Conservation (phyloP, 2,888 invertebrate genomes). For the Chrysina gloriosa region DNA sequence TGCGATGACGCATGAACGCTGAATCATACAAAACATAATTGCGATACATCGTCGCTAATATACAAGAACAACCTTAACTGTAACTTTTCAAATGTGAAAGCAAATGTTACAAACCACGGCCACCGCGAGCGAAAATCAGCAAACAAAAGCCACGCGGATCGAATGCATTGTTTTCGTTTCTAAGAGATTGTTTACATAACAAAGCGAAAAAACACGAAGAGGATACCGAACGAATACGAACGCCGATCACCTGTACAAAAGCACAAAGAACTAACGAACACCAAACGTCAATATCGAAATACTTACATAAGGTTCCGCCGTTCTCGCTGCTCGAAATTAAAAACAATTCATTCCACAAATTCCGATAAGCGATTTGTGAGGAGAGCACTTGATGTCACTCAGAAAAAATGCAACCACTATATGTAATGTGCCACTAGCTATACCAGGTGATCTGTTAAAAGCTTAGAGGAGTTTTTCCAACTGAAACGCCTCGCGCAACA, state of each 20-base stretch:
- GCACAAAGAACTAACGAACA: slow-evolving; percentile 42
- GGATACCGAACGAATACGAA: slow-evolving; percentile 27
- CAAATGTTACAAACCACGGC: neutral
- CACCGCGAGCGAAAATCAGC: neutral
- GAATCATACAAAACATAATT: neutral
- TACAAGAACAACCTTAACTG: neutral
- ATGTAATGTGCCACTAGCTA: slow-evolving; percentile 17
- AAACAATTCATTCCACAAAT: slow-evolving; percentile 36
- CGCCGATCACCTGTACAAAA: slow-evolving; percentile 40
- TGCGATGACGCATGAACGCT: neutral
- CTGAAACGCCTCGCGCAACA: slow-evolving; percentile 30
- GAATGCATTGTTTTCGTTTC: slow-evolving; percentile 27
- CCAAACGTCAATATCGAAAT: slow-evolving; percentile 40
- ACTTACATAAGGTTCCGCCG: slow-evolving; percentile 37
- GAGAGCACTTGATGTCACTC: neutral
- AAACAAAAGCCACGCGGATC: neutral
- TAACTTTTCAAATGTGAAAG: slow-evolving; percentile 13
- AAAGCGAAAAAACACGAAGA: slow-evolving; percentile 49
- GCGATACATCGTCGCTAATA: neutral
- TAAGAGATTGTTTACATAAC: slow-evolving; percentile 59
- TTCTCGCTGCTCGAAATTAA: slow-evolving; percentile 2
- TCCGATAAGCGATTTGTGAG: slow-evolving; percentile 3
- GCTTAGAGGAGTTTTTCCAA: slow-evolving; percentile 10
- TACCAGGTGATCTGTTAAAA: slow-evolving; percentile 40
- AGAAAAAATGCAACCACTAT: neutral